Conservation (phyloP, 2,888 invertebrate genomes). For the Zygaena filipendulae region DNA sequence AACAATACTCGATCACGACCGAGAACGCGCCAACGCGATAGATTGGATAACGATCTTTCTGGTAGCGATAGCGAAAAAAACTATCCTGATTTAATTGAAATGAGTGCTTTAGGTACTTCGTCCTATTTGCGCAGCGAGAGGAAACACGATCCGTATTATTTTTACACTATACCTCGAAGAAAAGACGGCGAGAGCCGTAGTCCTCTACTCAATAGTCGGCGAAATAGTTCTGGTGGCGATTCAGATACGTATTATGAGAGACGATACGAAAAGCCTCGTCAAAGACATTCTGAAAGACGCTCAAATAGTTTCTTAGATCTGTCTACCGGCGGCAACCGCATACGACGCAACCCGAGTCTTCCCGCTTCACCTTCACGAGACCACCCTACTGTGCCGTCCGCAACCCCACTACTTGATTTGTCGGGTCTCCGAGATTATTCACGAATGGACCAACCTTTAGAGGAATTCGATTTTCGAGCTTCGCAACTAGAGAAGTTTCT, state of each 20-base stretch:
- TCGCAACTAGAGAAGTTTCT: slow-evolving; percentile 83
- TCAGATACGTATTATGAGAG: slow-evolving; percentile 58
- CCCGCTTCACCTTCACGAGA: slow-evolving; percentile 74
- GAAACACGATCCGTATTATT: slow-evolving; percentile 58
- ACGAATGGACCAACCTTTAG: slow-evolving; percentile 49
- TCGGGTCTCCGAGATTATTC: slow-evolving; percentile 64
- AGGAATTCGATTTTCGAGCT: slow-evolving; percentile 80
- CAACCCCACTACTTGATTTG: slow-evolving; percentile 72
- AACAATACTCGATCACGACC: slow-evolving; percentile 48
- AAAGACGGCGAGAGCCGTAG: slow-evolving; percentile 78
- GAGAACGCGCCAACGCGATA: slow-evolving; percentile 42
- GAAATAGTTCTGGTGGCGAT: slow-evolving; percentile 78
- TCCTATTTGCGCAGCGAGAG: slow-evolving; percentile 47
- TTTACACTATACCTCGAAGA: slow-evolving; percentile 75
- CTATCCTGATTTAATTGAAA: slow-evolving; percentile 67
- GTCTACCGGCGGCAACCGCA: slow-evolving; percentile 53
- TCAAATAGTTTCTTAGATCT: slow-evolving; percentile 80
- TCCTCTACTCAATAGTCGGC: slow-evolving; percentile 76
- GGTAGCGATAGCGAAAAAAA: slow-evolving; percentile 64
- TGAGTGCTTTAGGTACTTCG: slow-evolving; percentile 51
- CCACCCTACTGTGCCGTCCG: slow-evolving; percentile 52
- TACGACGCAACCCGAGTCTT: slow-evolving; percentile 67
- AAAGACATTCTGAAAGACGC: slow-evolving; percentile 53
- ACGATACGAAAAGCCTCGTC: slow-evolving; percentile 38
- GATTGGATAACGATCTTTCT: slow-evolving; percentile 58